Base-by-base conservation (phyloP, 2,888 invertebrate species). In the Synanthedon formicaeformis region DNA sequence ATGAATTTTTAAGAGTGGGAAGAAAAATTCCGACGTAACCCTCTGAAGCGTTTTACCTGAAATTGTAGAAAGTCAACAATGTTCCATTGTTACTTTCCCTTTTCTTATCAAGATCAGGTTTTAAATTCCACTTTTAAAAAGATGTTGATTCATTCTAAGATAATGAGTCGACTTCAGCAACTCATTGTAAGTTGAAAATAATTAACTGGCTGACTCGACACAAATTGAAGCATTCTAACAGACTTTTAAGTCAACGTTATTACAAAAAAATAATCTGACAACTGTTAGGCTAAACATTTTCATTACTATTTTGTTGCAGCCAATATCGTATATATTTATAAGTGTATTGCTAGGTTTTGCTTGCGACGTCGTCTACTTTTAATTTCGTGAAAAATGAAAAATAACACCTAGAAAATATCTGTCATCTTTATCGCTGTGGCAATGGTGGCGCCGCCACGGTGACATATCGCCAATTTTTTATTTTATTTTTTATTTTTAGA, bases 171-270 rank as follows among this genome's bases (percentile, higher is more conserved):
- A 72, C 69, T 76, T 78, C 65, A 64, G 73, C 76, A 73, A 80
- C 69, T 84, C 81, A 82, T 79, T 80, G 77, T 79, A 76, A 73
- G 74, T 68, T 66, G 71, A 71, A 77, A 79, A 80, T 83, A 84
- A 85, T 83, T 82, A 83, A 81, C 81, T 71, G 69, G 65, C 79
- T 85, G 85, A 85, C 83, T 81, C 78, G 66, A 75, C 81, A 75
- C 59, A 78, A 79, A 73, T 69, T 58, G 60, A 65, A 69, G 64
- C 59, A 68, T 63, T 52, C 60, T 16, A 61, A 34, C 59, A 62
- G 62, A 59, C 61, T 67, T 65, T 34, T 60, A 69, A 71, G 63
- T 69, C 66, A 62, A 66, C 71, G 66, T 65, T 67, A 70, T 64
- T 65, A 62, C 55, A 63, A 62, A 68, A 58, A 57, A 34, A 34